phyloP scores from a whole-genome alignment of 2,888 invertebrate genomes.

The Miltochrista miniata region DNA sequence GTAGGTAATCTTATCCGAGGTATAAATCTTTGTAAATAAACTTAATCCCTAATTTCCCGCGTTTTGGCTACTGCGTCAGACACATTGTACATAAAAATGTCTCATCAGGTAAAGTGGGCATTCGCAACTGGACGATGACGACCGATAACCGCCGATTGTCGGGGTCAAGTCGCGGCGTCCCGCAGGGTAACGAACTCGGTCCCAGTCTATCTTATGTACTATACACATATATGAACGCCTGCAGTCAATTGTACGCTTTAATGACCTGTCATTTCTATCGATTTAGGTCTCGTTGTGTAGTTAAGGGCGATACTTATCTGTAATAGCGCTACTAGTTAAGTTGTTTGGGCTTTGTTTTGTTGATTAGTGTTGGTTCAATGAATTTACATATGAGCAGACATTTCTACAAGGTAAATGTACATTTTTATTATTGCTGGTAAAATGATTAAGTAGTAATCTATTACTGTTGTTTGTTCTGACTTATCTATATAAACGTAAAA shows the following conservation, averaged over 20 bases:
- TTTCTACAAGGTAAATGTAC: neutral
- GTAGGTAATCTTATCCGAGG: conserved; percentile 12
- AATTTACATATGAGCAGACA: neutral
- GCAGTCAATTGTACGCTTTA: conserved; percentile 45
- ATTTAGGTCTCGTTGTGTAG: conserved; percentile 34
- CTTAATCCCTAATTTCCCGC: conserved; percentile 31
- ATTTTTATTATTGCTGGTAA: neutral
- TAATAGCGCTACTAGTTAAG: conserved; percentile 34
- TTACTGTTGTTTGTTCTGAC: no score
- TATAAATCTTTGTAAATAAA: conserved; percentile 14
- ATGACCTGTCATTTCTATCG: conserved; percentile 49
- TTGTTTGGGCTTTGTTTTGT: conserved; percentile 10
- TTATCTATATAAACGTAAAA: no score
- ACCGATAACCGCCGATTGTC: conserved; percentile 61
- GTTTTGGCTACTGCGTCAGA: conserved; percentile 12
- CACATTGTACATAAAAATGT: conserved; percentile 8
- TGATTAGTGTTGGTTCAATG: neutral
- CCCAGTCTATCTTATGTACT: conserved; percentile 42
- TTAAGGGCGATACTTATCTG: conserved; percentile 36
- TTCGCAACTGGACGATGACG: conserved; percentile 49
- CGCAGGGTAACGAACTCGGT: conserved; percentile 64
- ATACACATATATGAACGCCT: conserved; percentile 33
- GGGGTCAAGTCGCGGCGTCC: conserved; percentile 50
- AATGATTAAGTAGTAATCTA: neutral
- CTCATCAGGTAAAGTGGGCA: conserved; percentile 50